These are phyloP conservation scores for Cherax quadricarinatus DNA, from an alignment of 1,140 invertebrate species.

Conservation along the genomic window DNA sequence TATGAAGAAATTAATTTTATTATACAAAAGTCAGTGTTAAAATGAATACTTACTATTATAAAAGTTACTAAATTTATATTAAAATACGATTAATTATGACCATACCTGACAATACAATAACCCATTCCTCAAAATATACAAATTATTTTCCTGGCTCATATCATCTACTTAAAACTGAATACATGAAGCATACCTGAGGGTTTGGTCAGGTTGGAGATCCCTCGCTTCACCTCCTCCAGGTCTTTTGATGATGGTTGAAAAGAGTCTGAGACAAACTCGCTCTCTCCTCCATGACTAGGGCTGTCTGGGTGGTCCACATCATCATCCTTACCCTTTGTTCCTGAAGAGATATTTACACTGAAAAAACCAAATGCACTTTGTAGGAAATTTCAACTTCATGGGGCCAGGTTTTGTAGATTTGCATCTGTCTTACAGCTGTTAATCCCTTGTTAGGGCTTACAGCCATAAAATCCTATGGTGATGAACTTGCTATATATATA, in stretches of 20 bases:
- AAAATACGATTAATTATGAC: no score
- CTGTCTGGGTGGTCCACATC: slow-evolving; percentile 72
- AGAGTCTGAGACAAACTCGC: slow-evolving; percentile 84
- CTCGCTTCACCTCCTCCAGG: slow-evolving; percentile 83
- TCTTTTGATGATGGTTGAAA: slow-evolving; percentile 81
- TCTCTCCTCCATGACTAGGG: slow-evolving; percentile 72
- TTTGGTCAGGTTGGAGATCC: slow-evolving; percentile 83
- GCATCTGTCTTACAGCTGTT: not conserved
- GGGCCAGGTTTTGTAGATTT: not conserved
- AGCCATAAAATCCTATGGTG: no score
- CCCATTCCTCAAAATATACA: no score
- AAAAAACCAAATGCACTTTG: not conserved
- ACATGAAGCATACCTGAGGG: slow-evolving; percentile 73
- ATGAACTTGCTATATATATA: not conserved
- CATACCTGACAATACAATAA: no score
- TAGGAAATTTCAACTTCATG: not conserved
- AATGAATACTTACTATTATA: no score
- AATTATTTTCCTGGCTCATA: slow-evolving; percentile 1
- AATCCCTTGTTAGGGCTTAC: not conserved
- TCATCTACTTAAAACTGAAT: not conserved
- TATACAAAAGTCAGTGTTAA: no score
- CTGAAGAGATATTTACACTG: slow-evolving; percentile 16
- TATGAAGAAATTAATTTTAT: no score
- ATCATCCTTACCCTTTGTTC: slow-evolving; percentile 71
- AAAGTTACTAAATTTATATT: no score